Evolutionary conservation across 2,113 vertebrate species (phyloP), one percentile per base, ranked within the genome.

Genomic region (Paraplagusia blochii): DNA sequence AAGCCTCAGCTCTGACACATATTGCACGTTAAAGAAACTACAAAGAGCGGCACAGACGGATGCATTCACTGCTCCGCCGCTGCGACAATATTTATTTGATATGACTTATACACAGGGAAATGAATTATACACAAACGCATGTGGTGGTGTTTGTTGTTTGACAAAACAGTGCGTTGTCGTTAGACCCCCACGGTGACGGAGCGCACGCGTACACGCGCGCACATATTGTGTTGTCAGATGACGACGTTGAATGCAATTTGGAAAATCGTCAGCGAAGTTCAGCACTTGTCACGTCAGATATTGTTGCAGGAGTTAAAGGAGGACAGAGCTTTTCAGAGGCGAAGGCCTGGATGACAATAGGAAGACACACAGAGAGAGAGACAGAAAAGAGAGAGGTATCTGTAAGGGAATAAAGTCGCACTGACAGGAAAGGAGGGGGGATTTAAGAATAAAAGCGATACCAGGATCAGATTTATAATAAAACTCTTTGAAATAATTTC

Each of bases 391-490:
- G 29, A 52, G 19, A 58, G 49, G 66, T 63, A 53, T 71, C 64
- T 75, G 38, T 73, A 74, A 66, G 79, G 60, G 69, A 81, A 77
- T 42, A 44, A 47, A 76, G 76, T 52, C 45, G 73, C 53, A 16
- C 22, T 49, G 44, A 14, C 44, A 57, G 43, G 53, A 19, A 61
- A 42, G 36, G 56, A 54, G 53, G 48, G 43, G 54, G 57, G 49
- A 61, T 53, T 54, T 59, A 34, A 68, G 34, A 53, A 59, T 56
- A 52, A 29, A 43, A 47, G 19, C 47, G 53, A 36, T 29, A 51
- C 19, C 29, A 53, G 40, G 57, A 58, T 49, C 16, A 46, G 64
- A 71, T 86, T 48, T 80, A 82, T 85, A 73, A 79, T 84, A 81
- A 55, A 84, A 29, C 22, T 29, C 22, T 29, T 6, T 29, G 22